Conservation (phyloP, 2,797 vertebrate genomes). For the Danio choprae region DNA sequence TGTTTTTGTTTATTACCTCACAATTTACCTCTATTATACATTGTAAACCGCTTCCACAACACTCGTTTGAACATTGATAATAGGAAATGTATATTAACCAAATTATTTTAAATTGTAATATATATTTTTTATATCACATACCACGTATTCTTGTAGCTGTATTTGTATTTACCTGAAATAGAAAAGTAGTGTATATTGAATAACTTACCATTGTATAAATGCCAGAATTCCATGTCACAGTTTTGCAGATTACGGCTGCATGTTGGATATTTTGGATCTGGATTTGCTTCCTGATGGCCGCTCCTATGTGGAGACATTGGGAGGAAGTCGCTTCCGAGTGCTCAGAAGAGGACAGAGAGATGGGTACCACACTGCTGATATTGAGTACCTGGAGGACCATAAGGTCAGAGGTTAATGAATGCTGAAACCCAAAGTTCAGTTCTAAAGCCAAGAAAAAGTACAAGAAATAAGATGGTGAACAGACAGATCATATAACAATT, state of each 20-base stretch:
- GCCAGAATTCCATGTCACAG: slow-evolving; percentile 66
- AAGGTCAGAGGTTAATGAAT: slow-evolving; percentile 74
- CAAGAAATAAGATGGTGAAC: neutral
- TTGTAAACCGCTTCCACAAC: too few relatives aligned
- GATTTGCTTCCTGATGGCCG: slow-evolving; percentile 86
- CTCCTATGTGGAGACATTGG: slow-evolving; percentile 86
- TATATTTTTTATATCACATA: too few relatives aligned
- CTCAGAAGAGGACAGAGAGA: slow-evolving; percentile 85
- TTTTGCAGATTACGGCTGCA: slow-evolving; percentile 89
- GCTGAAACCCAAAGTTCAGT: neutral
- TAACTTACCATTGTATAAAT: slow-evolving; percentile 1
- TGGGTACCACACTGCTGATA: slow-evolving; percentile 90
- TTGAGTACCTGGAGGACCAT: slow-evolving; percentile 87
- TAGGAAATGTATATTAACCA: too few relatives aligned
- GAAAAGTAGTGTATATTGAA: neutral
- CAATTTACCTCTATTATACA: too few relatives aligned
- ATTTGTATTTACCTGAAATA: too few relatives aligned
- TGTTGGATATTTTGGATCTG: slow-evolving; percentile 85
- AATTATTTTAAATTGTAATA: too few relatives aligned
- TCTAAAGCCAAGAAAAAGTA: neutral
- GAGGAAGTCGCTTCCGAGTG: slow-evolving; percentile 85
- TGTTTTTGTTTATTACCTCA: too few relatives aligned
- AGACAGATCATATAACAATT: neutral
- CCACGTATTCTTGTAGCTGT: too few relatives aligned
- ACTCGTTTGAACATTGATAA: too few relatives aligned